These are phyloP conservation scores for Stigmatopora argus DNA, from an alignment of 2,113 vertebrate species.

Conservation along the genomic window DNA sequence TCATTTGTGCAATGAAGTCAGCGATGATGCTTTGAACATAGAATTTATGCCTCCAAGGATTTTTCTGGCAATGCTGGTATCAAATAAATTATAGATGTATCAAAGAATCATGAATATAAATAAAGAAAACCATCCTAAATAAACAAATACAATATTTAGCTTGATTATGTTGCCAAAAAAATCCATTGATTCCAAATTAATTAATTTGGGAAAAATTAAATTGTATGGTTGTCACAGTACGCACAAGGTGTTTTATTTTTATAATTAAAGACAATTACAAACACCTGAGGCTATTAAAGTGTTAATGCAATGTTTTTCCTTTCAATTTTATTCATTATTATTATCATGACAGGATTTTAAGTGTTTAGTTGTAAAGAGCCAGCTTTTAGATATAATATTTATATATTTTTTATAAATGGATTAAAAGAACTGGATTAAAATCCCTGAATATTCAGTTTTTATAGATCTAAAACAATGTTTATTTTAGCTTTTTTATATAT, in stretches of 20 bases:
- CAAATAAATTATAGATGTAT: not conserved
- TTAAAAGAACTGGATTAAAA: too few species aligned
- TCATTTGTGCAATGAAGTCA: constrained; percentile 15
- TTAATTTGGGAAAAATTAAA: not conserved
- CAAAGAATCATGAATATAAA: too few species aligned
- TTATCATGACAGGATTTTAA: not conserved
- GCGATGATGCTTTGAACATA: constrained; percentile 22
- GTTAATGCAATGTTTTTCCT: not conserved
- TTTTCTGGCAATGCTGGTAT: constrained; percentile 6
- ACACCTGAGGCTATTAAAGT: not conserved
- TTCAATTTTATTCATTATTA: not conserved
- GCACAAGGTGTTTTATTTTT: not conserved
- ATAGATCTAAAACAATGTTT: too few species aligned
- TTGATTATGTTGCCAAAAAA: not conserved
- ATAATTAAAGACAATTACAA: not conserved
- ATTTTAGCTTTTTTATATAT: too few species aligned
- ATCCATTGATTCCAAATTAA: not conserved
- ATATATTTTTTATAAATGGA: too few species aligned
- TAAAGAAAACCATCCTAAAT: too few species aligned
- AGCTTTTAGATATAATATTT: too few species aligned
- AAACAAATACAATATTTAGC: not conserved
- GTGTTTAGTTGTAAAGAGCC: not conserved
- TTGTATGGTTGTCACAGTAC: not conserved
- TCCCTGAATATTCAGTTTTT: too few species aligned
- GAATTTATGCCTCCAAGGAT: not conserved